Evolutionary conservation across 1,140 invertebrate species (phyloP), one percentile per base, ranked within the genome.

Genomic region (Cotesia vestalis): DNA sequence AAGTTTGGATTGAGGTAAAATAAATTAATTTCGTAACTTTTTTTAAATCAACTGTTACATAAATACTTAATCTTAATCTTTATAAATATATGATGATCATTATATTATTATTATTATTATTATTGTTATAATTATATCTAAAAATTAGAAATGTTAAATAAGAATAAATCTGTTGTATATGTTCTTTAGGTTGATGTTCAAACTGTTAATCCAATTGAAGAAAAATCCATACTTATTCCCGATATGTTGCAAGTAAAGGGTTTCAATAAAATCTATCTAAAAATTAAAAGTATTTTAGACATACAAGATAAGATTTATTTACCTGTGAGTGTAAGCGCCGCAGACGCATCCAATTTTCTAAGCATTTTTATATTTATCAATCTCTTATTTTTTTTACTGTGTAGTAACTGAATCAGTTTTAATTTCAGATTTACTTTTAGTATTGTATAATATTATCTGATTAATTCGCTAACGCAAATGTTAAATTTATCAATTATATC

Each of bases 181-280:
- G 17, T 17, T 17, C 2, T 27, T 27, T 27, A 27, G 0, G 27
- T 27, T 27, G 2, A 27, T 73, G 20, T 63, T 76, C 3, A 71
- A 17, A 74, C 14, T 3, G 82, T 78, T 14, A 84, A 63, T 5
- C 78, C 81, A 5, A 85, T 74, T 11, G 80, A 78, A 0, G 81
- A 81, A 69, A 81, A 86, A 12, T 80, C 84, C 51, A 84, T 72
- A 34, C 63, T 79, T 77, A 80, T 79, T n/a, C 82, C 84, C 0
- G 79, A 71, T 9, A n/a, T n/a, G 12, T 27, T 27, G 76, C 64
- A 8, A 75, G 11, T 6, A 69, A 57, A 4, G 70, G 66, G 40
- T 75, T 46, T 6, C 71, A 68, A 14, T 74, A n/a, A 36, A 67
- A 35, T 27, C 73, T 71, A 72, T 75, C 76, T 9, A 69, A 59